These are phyloP conservation scores for Ernsta delagoae DNA, from an alignment of 2,888 invertebrate species.

Conservation along the genomic window DNA sequence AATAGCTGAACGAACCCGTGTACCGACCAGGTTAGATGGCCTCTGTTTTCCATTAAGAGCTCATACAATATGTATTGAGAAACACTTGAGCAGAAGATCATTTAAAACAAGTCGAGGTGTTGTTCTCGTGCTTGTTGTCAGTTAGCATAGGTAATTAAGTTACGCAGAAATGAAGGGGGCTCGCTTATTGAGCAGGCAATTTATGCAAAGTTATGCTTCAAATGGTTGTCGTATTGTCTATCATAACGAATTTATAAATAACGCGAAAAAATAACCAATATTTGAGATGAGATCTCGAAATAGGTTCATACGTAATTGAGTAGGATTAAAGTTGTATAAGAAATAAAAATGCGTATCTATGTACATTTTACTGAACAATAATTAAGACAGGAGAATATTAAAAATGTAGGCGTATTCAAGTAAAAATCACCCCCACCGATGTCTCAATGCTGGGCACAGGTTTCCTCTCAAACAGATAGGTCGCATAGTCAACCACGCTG, in stretches of 20 bases:
- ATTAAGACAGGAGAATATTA: no score
- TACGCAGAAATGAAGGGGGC: slow-evolving; percentile 77
- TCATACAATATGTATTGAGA: neutral
- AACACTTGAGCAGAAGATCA: slow-evolving; percentile 23
- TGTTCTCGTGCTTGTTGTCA: slow-evolving; percentile 59
- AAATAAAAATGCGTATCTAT: no score
- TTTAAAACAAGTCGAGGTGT: slow-evolving; percentile 40
- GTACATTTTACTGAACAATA: no score
- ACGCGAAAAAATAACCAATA: no score
- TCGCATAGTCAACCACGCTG: no score
- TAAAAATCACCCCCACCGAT: no score
- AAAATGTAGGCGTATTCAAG: no score
- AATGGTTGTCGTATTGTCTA: slow-evolving; percentile 57
- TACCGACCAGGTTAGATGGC: slow-evolving; percentile 55
- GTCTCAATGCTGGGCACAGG: no score
- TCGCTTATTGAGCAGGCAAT: slow-evolving; percentile 74
- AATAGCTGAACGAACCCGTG: slow-evolving; percentile 59
- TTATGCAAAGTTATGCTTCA: slow-evolving; percentile 72
- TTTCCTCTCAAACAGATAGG: no score
- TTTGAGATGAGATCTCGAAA: neutral
- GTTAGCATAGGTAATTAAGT: slow-evolving; percentile 77
- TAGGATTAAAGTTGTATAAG: no score
- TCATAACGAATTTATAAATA: slow-evolving; percentile 16
- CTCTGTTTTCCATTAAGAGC: slow-evolving; percentile 48
- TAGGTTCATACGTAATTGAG: no score